These are phyloP conservation scores for Steinernema feltiae DNA, from an alignment of 1,140 invertebrate genomes.

Conservation along the genomic window DNA sequence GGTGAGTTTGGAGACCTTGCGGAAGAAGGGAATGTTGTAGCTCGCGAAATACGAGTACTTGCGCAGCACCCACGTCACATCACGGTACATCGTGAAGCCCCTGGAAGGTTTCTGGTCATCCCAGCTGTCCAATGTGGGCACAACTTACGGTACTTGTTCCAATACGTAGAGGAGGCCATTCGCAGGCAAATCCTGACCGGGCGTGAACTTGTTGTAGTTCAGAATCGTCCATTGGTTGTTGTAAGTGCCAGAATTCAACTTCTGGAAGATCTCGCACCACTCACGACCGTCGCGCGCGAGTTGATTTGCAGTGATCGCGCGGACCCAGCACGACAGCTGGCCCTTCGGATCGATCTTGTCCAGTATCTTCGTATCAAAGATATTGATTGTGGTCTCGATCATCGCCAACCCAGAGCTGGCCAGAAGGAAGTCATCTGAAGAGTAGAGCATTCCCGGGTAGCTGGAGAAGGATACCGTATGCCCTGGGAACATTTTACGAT, in stretches of 20 bases:
- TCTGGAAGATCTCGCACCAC: conserved; percentile 66
- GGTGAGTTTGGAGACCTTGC: conserved; percentile 58
- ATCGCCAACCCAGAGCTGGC: conserved; percentile 65
- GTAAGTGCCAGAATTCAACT: conserved; percentile 72
- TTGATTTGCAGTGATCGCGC: conserved; percentile 76
- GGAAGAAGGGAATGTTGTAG: conserved; percentile 69
- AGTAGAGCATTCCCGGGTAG: conserved; percentile 77
- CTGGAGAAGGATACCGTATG: conserved; percentile 70
- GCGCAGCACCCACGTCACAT: conserved; percentile 37
- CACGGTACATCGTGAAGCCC: conserved; percentile 55
- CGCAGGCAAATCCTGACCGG: conserved; percentile 59
- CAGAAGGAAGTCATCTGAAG: conserved; percentile 79
- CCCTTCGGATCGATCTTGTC: conserved; percentile 62
- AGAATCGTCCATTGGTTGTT: conserved; percentile 80
- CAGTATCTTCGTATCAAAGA: conserved; percentile 66
- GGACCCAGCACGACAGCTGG: conserved; percentile 70
- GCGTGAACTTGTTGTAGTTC: conserved; percentile 66
- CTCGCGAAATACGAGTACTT: conserved; percentile 67
- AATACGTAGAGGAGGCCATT: conserved; percentile 68
- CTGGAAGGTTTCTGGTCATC: conserved; percentile 46
- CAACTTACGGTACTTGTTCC: conserved; percentile 73
- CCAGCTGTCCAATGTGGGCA: conserved; percentile 51
- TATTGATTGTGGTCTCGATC: conserved; percentile 70
- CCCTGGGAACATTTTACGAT: conserved; percentile 63
- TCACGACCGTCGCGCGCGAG: conserved; percentile 67